A percentile compares a stretch with the other conserved stretches of the same genome.
Conservation (phyloP, 2,797 vertebrate genomes). For the Tapirus indicus region DNA sequence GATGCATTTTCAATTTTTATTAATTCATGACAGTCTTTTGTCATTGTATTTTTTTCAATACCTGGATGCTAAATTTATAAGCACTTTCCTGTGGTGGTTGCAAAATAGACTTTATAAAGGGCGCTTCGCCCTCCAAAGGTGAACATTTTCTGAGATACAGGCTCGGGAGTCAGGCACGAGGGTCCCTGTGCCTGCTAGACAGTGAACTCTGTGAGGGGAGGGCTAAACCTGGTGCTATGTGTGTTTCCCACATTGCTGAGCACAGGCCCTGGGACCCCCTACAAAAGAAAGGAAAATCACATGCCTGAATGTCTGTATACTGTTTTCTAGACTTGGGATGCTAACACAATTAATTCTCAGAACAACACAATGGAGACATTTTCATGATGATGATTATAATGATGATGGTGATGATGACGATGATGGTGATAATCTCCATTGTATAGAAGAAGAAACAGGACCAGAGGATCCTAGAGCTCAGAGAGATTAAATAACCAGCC, state of each 20-base stretch:
- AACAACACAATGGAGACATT: accelerated
- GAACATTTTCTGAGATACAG: neutral
- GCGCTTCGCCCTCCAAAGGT: too few species aligned
- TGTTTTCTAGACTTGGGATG: neutral
- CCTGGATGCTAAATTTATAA: neutral
- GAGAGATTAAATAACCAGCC: neutral
- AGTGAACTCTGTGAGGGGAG: neutral
- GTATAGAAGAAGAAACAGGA: neutral
- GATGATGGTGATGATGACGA: neutral
- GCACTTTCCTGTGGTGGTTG: neutral
- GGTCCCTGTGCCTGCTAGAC: too few species aligned
- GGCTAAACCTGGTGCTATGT: neutral
- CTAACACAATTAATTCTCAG: neutral
- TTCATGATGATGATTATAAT: neutral
- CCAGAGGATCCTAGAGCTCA: neutral
- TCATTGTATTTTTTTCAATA: neutral
- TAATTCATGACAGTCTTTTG: neutral
- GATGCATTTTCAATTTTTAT: neutral
- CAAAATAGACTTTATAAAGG: neutral
- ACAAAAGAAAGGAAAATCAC: neutral
- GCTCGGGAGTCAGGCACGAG: accelerated
- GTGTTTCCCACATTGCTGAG: accelerated
- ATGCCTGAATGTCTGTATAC: too few species aligned
- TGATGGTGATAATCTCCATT: neutral
- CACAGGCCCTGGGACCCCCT: accelerated